These are phyloP conservation scores for Aldrovandia affinis DNA, from an alignment of 2,797 vertebrate genomes.

Conservation along the genomic window DNA sequence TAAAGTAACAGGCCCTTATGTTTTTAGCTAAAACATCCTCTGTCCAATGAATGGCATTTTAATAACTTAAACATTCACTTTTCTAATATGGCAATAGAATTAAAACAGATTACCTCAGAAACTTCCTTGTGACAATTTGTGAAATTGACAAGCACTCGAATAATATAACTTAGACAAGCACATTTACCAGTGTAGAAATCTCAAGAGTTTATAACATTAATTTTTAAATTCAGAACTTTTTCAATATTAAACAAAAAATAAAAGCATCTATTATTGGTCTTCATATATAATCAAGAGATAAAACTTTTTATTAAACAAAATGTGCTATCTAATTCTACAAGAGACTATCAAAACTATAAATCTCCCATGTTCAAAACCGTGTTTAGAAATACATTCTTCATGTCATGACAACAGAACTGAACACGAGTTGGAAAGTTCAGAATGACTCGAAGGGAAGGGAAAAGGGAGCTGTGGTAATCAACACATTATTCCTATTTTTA, in stretches of 20 bases:
- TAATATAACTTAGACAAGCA: not conserved
- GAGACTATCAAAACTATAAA: not conserved
- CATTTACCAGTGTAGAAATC: not conserved
- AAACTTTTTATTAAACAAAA: not conserved
- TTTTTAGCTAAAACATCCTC: not conserved
- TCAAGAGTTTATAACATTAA: too few relatives aligned
- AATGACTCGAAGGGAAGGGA: not conserved
- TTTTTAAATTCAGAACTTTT: too few relatives aligned
- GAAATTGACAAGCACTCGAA: not conserved
- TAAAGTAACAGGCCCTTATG: not conserved
- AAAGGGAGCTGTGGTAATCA: not conserved
- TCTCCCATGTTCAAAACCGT: not conserved
- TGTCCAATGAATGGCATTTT: not conserved
- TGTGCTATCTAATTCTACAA: not conserved
- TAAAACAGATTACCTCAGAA: not conserved
- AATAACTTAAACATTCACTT: not conserved
- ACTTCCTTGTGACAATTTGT: too few relatives aligned
- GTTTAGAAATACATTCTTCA: not conserved
- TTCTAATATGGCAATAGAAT: not conserved
- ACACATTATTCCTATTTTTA: not conserved
- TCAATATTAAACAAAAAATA: not conserved
- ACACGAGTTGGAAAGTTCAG: not conserved
- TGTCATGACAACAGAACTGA: not conserved
- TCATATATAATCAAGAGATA: not conserved
- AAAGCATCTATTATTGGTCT: not conserved